Conservation (phyloP, 2,888 invertebrate genomes). For the Nyleta sp. region DNA sequence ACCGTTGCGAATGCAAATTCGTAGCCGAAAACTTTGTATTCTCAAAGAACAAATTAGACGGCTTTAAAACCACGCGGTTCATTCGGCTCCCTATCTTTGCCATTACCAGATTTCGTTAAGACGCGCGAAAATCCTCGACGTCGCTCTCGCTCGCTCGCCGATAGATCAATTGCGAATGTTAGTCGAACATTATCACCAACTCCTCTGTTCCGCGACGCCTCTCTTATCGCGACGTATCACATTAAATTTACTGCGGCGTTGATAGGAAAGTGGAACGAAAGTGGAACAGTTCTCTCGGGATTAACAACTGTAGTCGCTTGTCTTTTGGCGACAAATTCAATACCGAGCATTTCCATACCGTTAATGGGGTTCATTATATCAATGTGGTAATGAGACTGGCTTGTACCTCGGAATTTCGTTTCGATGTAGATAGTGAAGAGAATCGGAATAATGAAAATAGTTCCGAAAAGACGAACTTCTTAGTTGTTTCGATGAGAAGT, state of each 20-base stretch:
- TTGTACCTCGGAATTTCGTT: not conserved
- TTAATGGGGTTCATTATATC: constrained; percentile 22
- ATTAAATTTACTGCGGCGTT: constrained; percentile 78
- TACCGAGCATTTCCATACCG: constrained; percentile 49
- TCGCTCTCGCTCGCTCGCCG: constrained; percentile 67
- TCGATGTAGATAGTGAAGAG: too few species aligned
- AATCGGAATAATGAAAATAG: too few species aligned
- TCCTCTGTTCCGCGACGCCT: constrained; percentile 63
- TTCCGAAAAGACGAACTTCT: too few species aligned
- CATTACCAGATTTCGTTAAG: constrained; percentile 79
- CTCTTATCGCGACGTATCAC: constrained; percentile 74
- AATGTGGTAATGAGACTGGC: constrained; percentile 16
- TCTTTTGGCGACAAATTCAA: constrained; percentile 73
- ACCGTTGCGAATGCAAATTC: too few species aligned
- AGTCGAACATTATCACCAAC: constrained; percentile 73
- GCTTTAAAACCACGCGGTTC: constrained; percentile 67
- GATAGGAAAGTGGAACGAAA: constrained; percentile 77
- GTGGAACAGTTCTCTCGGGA: constrained; percentile 72
- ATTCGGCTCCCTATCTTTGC: constrained; percentile 74
- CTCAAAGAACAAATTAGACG: constrained; percentile 42
- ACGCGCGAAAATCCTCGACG: constrained; percentile 69
- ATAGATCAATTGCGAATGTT: constrained; percentile 79
- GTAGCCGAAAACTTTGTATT: constrained; percentile 16
- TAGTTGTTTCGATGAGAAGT: too few species aligned
- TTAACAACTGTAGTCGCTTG: constrained; percentile 74